Base-by-base conservation (phyloP, 2,888 invertebrate species). In the Hypena proboscidalis region DNA sequence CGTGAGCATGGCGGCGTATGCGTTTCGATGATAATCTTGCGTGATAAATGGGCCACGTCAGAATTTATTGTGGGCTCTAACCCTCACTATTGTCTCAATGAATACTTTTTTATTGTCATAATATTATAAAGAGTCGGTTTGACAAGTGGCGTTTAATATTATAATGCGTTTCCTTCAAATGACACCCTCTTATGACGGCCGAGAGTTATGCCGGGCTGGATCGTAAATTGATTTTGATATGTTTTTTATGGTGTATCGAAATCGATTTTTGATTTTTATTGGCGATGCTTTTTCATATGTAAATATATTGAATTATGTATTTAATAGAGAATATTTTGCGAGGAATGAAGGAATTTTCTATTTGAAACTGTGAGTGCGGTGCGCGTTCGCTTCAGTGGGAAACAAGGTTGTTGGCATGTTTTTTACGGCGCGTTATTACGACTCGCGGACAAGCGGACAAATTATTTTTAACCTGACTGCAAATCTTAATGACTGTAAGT, bases 41-140 rank as follows among this genome's bases (percentile, higher is more conserved):
- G 70, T 90, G 90, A 90, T 90, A 90, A 89, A 90, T 90, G 89
- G 80, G 85, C 72, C 82, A 67, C 74, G 88, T 85, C 89, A 85
- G 74, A 85, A 86, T 85, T 86, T 87, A 88, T 87, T 84, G 83
- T 83, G 78, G 77, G 77, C 74, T 77, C 80, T 75, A 73, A 74
- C 76, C 82, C 82, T 77, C 63, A 73, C 89, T 90, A 90, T 90
- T 90, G 90, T 90, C 88, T 90, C 90, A 90, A 90, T 90, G 88
- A 88, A 86, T 85, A 78, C 82, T 83, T 88, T 86, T 89, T 89
- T 90, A 83, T 82, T 81, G 83, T 85, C 85, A 84, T 77, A 81
- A 85, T 82, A 85, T 85, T 80, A 80, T 84, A 83, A 77, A 74
- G 73, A 78, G 68, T 69, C 72, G 60, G 63, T 85, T 80, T 86